Evolutionary conservation across 1,140 invertebrate species (phyloP), one percentile per base, ranked within the genome.

Genomic region (Achatina immaculata): DNA sequence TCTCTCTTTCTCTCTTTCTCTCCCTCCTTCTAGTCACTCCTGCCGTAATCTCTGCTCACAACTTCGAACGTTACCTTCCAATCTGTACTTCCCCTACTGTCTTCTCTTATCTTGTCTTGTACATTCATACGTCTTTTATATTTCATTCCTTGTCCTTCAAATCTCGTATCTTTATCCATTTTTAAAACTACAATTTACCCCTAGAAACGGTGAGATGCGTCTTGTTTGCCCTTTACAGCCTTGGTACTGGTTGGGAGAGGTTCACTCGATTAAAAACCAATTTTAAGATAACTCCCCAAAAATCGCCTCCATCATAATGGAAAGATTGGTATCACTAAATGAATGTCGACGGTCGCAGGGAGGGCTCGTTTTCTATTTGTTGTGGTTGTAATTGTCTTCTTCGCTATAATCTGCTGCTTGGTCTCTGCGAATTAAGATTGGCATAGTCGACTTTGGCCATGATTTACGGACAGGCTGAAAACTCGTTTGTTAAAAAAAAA

Each of bases 241-340:
- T 6, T 62, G 58, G 31, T 62, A 62, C 9, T 55, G 24, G 48
- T 24, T 28, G 58, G 4, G 28, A n/a, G 21, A 62, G 21, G 42
- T 38, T n/a, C 68, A 69, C 68, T 69, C 68, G 68, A 69, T 69
- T 69, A 69, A 69, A 69, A 69, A 69, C 36, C 68, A 69, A 69
- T 69, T 69, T 69, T 43, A 11, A 42, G 68, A 69, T 69, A 69
- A 69, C 65, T 69, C 38, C 6, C 11, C 1, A 69, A 69, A 69
- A 42, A 42, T n/a, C 40, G 36, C 11, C 38, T 3, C 11, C 68
- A 69, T 69, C 40, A 40, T 69, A 69, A 69, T 69, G 68, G 68
- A 69, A 69, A 69, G 68, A 69, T 69, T 34, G 36, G 68, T 69
- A 69, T 69, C 68, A 42, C 68, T n/a, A 40, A 69, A 40, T 42